Evolutionary conservation across 2,888 invertebrate species (phyloP).

Genomic region (Drosophila picticornis): DNA sequence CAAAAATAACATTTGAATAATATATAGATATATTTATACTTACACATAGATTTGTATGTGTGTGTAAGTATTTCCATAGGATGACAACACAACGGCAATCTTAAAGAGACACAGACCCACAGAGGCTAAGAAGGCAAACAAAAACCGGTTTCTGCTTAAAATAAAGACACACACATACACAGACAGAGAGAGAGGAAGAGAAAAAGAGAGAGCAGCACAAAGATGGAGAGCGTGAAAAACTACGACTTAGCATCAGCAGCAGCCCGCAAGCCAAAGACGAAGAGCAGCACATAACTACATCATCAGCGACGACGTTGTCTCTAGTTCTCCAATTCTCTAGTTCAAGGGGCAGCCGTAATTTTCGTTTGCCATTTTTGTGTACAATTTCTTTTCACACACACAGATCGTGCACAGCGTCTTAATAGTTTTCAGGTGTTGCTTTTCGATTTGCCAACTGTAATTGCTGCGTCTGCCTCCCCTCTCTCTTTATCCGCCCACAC

Average conservation of each 20-base stretch:
- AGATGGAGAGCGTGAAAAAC: slow-evolving; percentile 78
- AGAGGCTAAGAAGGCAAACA: slow-evolving; percentile 49
- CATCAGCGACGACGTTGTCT: slow-evolving; percentile 21
- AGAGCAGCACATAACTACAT: slow-evolving; percentile 23
- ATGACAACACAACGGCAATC: slow-evolving; percentile 66
- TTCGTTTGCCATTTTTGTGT: slow-evolving; percentile 37
- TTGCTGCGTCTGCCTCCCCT: slow-evolving; percentile 30
- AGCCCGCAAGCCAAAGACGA: slow-evolving; percentile 22
- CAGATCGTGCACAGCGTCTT: slow-evolving; percentile 21
- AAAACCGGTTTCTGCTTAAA: slow-evolving; percentile 78
- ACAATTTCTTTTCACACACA: slow-evolving; percentile 38
- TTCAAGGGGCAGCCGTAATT: slow-evolving; percentile 61
- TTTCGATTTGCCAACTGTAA: slow-evolving; percentile 56
- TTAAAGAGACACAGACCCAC: slow-evolving; percentile 29
- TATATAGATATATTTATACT: slow-evolving; percentile 13
- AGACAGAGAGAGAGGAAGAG: not conserved
- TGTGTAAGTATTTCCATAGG: slow-evolving; percentile 57
- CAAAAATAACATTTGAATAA: slow-evolving; percentile 73
- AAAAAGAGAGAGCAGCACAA: slow-evolving; percentile 24
- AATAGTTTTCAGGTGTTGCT: slow-evolving; percentile 68
- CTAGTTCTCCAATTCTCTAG: slow-evolving; percentile 39
- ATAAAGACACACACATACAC: slow-evolving; percentile 64
- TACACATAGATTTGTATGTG: slow-evolving; percentile 5
- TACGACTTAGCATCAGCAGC: slow-evolving; percentile 59
- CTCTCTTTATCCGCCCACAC: slow-evolving; percentile 24